phyloP scores from a whole-genome alignment of 1,140 invertebrate species.

The Aphaenogaster floridana region DNA sequence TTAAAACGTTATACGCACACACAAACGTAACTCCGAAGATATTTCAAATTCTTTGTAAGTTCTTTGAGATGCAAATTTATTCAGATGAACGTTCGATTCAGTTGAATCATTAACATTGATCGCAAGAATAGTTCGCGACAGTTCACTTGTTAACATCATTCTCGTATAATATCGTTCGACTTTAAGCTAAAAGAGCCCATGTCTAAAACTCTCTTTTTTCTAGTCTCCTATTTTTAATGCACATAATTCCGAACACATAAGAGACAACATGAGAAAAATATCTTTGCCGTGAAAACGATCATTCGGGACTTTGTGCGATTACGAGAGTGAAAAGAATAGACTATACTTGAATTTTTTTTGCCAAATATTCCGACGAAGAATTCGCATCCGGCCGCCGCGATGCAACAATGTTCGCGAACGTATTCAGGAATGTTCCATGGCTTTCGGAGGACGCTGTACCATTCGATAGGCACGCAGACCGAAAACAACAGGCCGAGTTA shows the following conservation, averaged over 20 bases:
- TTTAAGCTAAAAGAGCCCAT: neutral
- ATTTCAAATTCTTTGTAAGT: neutral
- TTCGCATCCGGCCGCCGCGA: conserved; percentile 8
- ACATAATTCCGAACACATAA: neutral
- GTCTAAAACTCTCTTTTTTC: neutral
- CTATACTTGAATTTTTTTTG: neutral
- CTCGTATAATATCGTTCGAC: neutral
- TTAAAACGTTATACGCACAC: neutral
- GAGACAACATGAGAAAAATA: neutral
- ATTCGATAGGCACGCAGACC: conserved; percentile 54
- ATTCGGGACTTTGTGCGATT: neutral
- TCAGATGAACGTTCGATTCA: neutral
- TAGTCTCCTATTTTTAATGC: neutral
- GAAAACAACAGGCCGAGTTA: conserved; percentile 62
- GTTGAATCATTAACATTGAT: neutral
- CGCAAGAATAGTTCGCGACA: neutral
- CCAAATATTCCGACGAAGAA: conserved; percentile 29
- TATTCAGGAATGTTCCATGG: conserved; percentile 46
- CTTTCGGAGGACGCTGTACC: conserved; percentile 35
- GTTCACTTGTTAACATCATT: neutral
- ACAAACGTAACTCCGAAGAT: neutral
- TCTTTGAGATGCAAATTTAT: neutral
- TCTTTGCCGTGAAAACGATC: neutral
- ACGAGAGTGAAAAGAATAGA: neutral
- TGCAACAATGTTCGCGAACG: conserved; percentile 44